A percentile compares a stretch with the other conserved stretches of the same genome.
phyloP scores from a whole-genome alignment of 2,113 vertebrate genomes.

The Dryoscopus gambensis region DNA sequence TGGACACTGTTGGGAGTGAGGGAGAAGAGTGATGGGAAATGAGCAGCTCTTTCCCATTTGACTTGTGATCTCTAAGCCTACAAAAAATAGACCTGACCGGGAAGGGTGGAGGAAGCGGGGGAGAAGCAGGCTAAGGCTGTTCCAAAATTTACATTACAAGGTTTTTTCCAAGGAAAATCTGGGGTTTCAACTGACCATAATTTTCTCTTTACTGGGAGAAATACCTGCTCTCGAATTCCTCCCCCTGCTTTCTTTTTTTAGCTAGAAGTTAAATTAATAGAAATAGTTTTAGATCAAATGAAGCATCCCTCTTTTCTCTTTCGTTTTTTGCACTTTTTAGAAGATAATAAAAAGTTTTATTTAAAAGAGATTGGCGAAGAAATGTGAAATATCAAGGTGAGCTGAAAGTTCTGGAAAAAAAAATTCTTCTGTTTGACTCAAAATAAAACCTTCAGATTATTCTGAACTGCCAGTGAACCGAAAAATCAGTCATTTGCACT shows the following conservation, averaged over 20 bases:
- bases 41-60: background rate
- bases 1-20: background rate
- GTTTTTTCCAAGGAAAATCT: background rate
- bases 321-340: background rate
- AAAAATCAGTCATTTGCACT: slow-evolving; percentile 66
- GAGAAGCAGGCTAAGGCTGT: background rate
- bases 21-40: background rate
- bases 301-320: background rate
- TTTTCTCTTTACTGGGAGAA: background rate
- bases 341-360: background rate
- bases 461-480: slow-evolving; percentile 57
- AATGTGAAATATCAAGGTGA: slow-evolving; percentile 37
- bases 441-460: slow-evolving; percentile 59
- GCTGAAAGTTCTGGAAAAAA: slow-evolving; percentile 21
- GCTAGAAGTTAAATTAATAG: background rate
- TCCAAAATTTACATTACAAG: background rate
- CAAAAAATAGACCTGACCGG: background rate
- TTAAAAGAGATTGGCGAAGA: background rate
- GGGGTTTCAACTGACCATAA: background rate
- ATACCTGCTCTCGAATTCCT: background rate
- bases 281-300: background rate
- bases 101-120: fast-evolving
- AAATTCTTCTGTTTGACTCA: slow-evolving; percentile 39
- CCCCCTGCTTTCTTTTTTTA: background rate
- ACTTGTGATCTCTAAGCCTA: background rate